Percentiles rank a stretch among this genome's conserved stretches.
Evolutionary conservation across 2,113 vertebrate species (phyloP).

Genomic region (Coturnix japonica): DNA sequence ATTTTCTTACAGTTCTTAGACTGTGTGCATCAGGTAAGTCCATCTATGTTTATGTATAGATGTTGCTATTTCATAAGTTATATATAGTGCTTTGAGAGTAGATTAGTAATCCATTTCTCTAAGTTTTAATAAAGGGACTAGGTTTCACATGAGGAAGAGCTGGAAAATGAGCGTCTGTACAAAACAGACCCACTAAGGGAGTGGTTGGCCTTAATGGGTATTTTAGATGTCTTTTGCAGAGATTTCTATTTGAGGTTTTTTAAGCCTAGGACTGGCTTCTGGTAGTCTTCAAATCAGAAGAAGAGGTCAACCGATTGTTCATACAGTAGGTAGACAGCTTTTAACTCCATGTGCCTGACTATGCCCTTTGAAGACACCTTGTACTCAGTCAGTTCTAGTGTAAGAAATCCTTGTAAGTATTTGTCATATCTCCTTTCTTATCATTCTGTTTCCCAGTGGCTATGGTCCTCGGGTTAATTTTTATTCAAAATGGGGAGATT

Average conservation of each 20-base stretch:
- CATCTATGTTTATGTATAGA: neutral
- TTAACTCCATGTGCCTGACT: neutral
- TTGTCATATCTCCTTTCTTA: neutral
- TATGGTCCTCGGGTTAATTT: neutral
- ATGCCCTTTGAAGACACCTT: neutral
- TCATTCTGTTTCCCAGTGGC: neutral
- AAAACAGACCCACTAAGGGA: neutral
- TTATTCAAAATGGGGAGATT: neutral
- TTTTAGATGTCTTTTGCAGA: neutral
- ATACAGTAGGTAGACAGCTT: neutral
- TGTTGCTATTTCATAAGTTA: neutral
- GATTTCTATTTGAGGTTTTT: neutral
- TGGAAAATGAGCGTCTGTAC: neutral
- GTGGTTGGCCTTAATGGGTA: neutral
- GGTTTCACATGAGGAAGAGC: neutral
- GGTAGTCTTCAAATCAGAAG: neutral
- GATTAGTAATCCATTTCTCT: neutral
- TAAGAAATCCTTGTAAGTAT: neutral
- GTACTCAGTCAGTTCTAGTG: neutral
- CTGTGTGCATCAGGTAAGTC: conserved; percentile 94
- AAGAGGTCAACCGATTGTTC: neutral
- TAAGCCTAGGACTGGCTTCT: neutral
- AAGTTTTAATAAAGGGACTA: neutral
- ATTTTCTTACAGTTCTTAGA: conserved; percentile 96
- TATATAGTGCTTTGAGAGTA: neutral